These are phyloP conservation scores for Schizopygopsis pylzovi DNA, from an alignment of 2,797 vertebrate species.

Conservation along the genomic window DNA sequence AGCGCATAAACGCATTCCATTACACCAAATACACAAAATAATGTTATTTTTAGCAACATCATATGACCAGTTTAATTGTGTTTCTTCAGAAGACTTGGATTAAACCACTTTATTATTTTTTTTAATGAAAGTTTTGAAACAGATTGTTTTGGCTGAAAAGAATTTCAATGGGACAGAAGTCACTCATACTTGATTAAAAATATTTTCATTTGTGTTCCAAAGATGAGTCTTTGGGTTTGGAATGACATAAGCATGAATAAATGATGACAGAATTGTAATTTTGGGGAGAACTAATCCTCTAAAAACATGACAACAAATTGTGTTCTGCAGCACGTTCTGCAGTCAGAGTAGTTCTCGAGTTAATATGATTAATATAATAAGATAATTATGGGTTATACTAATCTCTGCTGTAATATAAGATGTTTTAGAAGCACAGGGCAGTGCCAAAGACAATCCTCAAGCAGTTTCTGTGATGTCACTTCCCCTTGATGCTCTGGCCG, in stretches of 20 bases:
- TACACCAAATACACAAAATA: too few relatives aligned
- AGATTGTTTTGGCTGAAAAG: neutral
- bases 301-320: neutral
- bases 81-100: neutral
- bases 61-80: neutral
- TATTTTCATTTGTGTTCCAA: neutral
- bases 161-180: neutral
- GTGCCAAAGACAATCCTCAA: constrained; percentile 62
- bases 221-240: neutral
- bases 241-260: neutral
- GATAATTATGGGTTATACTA: neutral
- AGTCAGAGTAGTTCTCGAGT: constrained; percentile 12
- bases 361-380: neutral
- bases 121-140: neutral
- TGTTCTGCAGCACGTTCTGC: neutral
- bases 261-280: neutral
- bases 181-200: neutral
- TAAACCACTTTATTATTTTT: neutral
- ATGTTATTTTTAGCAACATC: too few relatives aligned
- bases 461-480: constrained; percentile 53
- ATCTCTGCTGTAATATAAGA: constrained; percentile 25
- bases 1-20: too few relatives aligned
- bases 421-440: constrained; percentile 41
- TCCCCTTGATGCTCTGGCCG: constrained; percentile 61
- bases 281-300: neutral